phyloP scores from a whole-genome alignment of 53 echinoderm and acorn worm genomes.

The Temnopleurus reevesii region DNA sequence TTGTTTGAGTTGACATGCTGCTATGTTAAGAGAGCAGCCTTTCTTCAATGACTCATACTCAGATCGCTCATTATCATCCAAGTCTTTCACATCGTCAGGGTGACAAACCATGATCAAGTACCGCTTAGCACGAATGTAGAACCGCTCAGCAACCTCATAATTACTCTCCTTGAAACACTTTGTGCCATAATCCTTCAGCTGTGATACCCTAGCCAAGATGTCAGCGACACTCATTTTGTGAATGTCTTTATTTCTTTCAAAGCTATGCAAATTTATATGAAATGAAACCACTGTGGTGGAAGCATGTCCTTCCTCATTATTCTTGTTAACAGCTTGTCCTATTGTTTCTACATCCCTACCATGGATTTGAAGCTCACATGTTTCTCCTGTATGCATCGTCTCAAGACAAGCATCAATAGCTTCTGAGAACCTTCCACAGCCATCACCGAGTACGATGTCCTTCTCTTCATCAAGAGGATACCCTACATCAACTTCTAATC shows the following conservation, averaged over 20 bases:
- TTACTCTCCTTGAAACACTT: slow-evolving; percentile 75
- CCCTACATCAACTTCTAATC: slow-evolving; percentile 45
- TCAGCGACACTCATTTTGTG: slow-evolving; percentile 69
- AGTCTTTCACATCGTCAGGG: neutral
- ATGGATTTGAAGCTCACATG: slow-evolving; percentile 34
- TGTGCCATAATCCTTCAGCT: slow-evolving; percentile 73
- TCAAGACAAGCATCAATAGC: slow-evolving; percentile 69
- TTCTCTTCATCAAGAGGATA: slow-evolving; percentile 63
- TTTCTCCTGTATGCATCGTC: slow-evolving; percentile 71
- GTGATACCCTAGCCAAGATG: slow-evolving; percentile 58
- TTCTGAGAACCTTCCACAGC: slow-evolving; percentile 68
- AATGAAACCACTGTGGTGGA: neutral
- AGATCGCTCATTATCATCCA: slow-evolving; percentile 45
- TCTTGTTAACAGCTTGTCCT: neutral
- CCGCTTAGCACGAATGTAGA: slow-evolving; percentile 74
- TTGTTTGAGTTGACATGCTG: slow-evolving; percentile 82
- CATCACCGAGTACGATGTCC: slow-evolving; percentile 66
- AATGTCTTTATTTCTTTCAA: slow-evolving; percentile 74
- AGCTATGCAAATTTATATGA: slow-evolving; percentile 52
- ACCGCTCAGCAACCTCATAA: slow-evolving; percentile 65
- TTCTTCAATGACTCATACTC: slow-evolving; percentile 61
- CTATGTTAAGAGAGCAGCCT: slow-evolving; percentile 74
- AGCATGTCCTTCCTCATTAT: neutral
- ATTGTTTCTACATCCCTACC: slow-evolving; percentile 34
- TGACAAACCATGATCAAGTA: slow-evolving; percentile 66